These are phyloP conservation scores for Drosophila heteroneura DNA, from an alignment of 2,888 invertebrate species.

Conservation along the genomic window DNA sequence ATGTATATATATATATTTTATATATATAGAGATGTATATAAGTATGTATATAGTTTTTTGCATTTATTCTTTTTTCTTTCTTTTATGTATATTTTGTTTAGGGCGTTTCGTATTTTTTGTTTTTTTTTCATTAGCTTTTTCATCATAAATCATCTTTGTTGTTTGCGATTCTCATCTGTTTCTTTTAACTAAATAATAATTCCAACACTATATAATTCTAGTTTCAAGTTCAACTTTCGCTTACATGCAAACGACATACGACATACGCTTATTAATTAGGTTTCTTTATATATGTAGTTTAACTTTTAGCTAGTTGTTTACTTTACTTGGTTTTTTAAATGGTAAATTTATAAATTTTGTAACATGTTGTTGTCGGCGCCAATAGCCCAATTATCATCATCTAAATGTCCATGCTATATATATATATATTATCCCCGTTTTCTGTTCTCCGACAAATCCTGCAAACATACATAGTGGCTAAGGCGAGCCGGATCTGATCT, in stretches of 20 bases:
- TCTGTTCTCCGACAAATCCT: neutral
- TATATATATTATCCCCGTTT: neutral
- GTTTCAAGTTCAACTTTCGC: constrained; percentile 82
- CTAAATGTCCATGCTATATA: constrained; percentile 18
- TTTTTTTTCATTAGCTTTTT: constrained; percentile 62
- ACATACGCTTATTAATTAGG: constrained; percentile 79
- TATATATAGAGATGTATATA: constrained; percentile 57
- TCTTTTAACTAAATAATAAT: constrained; percentile 78
- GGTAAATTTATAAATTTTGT: constrained; percentile 77
- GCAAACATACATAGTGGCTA: constrained; percentile 19
- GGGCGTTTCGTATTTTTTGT: constrained; percentile 73
- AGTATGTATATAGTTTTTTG: constrained; percentile 57
- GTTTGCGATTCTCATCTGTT: constrained; percentile 59
- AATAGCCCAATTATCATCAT: constrained; percentile 7
- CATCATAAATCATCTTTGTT: constrained; percentile 57
- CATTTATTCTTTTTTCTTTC: constrained; percentile 30
- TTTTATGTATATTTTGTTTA: constrained; percentile 68
- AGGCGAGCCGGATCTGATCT: constrained; percentile 33
- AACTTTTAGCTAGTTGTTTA: constrained; percentile 81
- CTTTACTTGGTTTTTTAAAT: constrained; percentile 68
- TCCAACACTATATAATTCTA: constrained; percentile 81
- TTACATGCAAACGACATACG: constrained; percentile 80
- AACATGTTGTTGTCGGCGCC: constrained; percentile 53
- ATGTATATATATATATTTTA: constrained; percentile 28
- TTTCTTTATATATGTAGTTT: constrained; percentile 80